These are phyloP conservation scores for Hedya salicella DNA, from an alignment of 2,888 invertebrate species.

Conservation along the genomic window DNA sequence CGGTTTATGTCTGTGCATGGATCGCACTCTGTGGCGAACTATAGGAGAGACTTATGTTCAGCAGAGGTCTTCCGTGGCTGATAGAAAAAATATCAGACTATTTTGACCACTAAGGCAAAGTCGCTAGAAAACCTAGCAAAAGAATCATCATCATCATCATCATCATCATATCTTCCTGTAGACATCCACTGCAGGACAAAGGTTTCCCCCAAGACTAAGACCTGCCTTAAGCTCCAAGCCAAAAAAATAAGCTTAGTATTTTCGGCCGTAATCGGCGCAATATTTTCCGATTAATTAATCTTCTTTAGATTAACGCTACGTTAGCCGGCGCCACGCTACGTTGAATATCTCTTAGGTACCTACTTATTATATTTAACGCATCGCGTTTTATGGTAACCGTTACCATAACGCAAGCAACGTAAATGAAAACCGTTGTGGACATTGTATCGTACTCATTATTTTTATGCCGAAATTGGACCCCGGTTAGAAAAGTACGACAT, in stretches of 20 bases:
- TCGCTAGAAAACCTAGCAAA: too few species aligned
- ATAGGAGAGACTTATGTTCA: too few species aligned
- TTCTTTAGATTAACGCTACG: conserved; percentile 12
- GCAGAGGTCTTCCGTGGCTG: too few species aligned
- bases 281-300: conserved; percentile 26
- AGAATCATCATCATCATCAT: too few species aligned
- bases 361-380: conserved; percentile 3
- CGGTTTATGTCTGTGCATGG: too few species aligned
- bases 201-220: too few species aligned
- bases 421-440: neutral
- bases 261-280: neutral
- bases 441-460: conserved; percentile 9
- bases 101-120: too few species aligned
- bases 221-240: too few species aligned
- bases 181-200: too few species aligned
- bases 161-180: too few species aligned
- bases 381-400: neutral
- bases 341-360: conserved; percentile 12
- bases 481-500: conserved; percentile 25
- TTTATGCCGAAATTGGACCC: conserved; percentile 8
- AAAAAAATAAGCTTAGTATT: neutral
- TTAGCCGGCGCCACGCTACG: conserved; percentile 2
- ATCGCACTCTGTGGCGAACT: too few species aligned
- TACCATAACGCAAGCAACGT: neutral
- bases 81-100: too few species aligned